Percentiles rank a stretch among this genome's conserved stretches.
These are phyloP conservation scores for Pachyramphus minor DNA, from an alignment of 2,113 vertebrate genomes.

Conservation along the genomic window DNA sequence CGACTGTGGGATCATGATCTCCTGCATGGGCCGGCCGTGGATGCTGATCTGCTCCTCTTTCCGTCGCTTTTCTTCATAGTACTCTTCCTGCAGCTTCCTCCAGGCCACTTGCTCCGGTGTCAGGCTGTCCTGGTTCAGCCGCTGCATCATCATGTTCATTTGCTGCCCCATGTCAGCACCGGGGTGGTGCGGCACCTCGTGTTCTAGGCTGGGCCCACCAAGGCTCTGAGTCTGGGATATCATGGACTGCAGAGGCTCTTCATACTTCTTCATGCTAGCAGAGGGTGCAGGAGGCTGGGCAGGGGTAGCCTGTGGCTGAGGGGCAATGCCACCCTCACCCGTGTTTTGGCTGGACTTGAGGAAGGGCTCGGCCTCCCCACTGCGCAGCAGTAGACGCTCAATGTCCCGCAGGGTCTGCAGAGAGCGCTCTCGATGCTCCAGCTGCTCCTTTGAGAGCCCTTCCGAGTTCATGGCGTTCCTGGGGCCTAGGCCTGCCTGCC, in stretches of 20 bases:
- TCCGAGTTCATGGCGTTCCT: slow-evolving; percentile 73
- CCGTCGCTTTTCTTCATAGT: slow-evolving; percentile 92
- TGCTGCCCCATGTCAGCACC: slow-evolving; percentile 86
- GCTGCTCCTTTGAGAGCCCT: slow-evolving; percentile 93
- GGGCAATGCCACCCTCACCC: slow-evolving; percentile 49
- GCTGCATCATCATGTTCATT: slow-evolving; percentile 82
- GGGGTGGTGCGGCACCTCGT: slow-evolving; percentile 77
- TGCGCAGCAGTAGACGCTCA: slow-evolving; percentile 88
- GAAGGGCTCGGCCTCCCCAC: slow-evolving; percentile 75
- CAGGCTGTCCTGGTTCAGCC: slow-evolving; percentile 84
- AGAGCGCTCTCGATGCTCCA: slow-evolving; percentile 94
- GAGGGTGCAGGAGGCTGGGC: slow-evolving; percentile 46
- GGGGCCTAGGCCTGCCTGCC: slow-evolving; percentile 61
- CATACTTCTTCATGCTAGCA: slow-evolving; percentile 84
- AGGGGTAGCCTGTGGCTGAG: slow-evolving; percentile 9
- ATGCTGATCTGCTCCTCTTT: slow-evolving; percentile 88
- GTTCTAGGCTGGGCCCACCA: slow-evolving; percentile 78
- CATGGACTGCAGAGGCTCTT: slow-evolving; percentile 94
- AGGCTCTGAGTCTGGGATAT: slow-evolving; percentile 93
- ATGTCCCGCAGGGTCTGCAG: slow-evolving; percentile 95
- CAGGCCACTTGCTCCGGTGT: slow-evolving; percentile 94
- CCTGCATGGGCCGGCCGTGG: slow-evolving; percentile 80
- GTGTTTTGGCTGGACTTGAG: slow-evolving; percentile 63
- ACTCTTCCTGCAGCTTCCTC: slow-evolving; percentile 96
- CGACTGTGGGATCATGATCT: slow-evolving; percentile 84